These are phyloP conservation scores for Phalacrocorax carbo DNA, from an alignment of 2,113 vertebrate species.

Conservation along the genomic window DNA sequence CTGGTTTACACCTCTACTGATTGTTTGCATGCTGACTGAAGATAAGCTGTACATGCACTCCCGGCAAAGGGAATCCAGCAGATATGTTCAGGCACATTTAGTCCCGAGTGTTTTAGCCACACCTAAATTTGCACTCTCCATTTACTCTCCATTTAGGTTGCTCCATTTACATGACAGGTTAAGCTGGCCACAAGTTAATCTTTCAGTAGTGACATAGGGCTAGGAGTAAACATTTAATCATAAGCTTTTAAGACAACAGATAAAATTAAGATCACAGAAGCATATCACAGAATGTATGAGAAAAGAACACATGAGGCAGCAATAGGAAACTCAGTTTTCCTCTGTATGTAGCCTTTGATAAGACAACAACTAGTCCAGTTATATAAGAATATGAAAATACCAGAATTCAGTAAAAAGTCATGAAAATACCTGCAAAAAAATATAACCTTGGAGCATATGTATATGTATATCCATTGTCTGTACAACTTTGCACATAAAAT, in stretches of 20 bases:
- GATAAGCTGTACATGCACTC: not conserved
- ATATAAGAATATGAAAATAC: not conserved
- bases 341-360: not conserved
- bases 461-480: not conserved
- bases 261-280: not conserved
- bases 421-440: not conserved
- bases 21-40: not conserved
- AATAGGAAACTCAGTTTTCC: not conserved
- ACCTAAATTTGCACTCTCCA: not conserved
- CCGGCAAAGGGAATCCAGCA: not conserved
- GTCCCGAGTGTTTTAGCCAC: not conserved
- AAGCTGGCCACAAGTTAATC: not conserved
- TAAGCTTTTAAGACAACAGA: not conserved
- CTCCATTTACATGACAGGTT: not conserved
- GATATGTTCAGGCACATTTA: not conserved
- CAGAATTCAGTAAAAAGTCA: not conserved
- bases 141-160: too few species aligned
- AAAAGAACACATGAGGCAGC: not conserved
- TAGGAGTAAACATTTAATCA: not conserved
- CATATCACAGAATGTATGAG: not conserved
- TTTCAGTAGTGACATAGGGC: not conserved
- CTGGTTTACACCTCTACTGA: not conserved
- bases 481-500: not conserved
- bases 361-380: not conserved
- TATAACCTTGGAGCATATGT: not conserved